Base-by-base conservation (phyloP, 2,888 invertebrate genomes). In the Dolichopus griseipennis region DNA sequence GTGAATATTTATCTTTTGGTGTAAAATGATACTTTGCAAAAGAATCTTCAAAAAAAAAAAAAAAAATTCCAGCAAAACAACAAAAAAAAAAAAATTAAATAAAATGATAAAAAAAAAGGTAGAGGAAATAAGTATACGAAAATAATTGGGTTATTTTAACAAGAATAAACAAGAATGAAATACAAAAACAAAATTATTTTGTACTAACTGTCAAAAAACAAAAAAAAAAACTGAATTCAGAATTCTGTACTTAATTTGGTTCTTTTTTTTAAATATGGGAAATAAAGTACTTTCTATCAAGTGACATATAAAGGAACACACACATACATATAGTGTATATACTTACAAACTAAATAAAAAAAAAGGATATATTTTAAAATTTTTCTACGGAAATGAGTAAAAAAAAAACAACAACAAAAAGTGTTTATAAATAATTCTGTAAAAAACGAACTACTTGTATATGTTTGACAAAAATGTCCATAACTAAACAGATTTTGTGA, bases 131-230 rank as follows among this genome's bases (percentile, higher is more conserved):
- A 10, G 37, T 1, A 18, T 15, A 9, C 52, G n/a, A 52, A 52
- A 18, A 52, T 52, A 52, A 52, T 52, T 52, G 52, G 52, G 52
- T 52, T 52, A 52, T 52, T 52, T 52, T 52, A 52, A 18, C 52
- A n/a, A 5, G n/a, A 52, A 12, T 52, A 2, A 12, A 52, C 18
- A 52, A 52, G 18, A 52, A 52, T 2, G 18, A 52, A 52, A 52
- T n/a, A 52, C 9, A n/a, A 52, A 52, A 52, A 18, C 1, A 52
- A n/a, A 52, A 52, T 18, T 3, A 12, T 2, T 52, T 10, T 37
- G 4, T 12, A 37, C 37, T 37, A 4, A 37, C 37, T 10, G 37
- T 7, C 37, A 37, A 37, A 12, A 37, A 34, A 34, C 34, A 9
- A 7, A 7, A 34, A 34, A 34, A 34, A 7, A 34, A 34, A 34